These are phyloP conservation scores for Daboia siamensis DNA, from an alignment of 2,113 vertebrate genomes.

Conservation along the genomic window DNA sequence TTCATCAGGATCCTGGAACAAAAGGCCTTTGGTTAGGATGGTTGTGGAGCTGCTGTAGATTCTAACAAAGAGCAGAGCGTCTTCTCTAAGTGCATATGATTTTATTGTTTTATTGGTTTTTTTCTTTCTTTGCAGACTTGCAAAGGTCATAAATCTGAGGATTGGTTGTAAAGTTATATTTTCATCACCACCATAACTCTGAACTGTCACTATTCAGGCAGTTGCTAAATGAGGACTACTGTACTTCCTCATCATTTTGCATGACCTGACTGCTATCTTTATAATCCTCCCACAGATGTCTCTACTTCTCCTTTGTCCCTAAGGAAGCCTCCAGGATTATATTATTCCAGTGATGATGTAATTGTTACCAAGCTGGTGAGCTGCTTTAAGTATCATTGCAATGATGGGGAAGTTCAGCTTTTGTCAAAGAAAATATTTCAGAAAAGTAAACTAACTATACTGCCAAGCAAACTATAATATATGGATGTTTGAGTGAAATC, in stretches of 20 bases:
- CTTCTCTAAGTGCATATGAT: background rate
- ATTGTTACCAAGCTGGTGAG: background rate
- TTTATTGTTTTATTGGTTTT: background rate
- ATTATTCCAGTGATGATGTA: background rate
- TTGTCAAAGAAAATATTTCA: background rate
- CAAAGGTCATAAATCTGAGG: background rate
- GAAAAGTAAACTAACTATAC: background rate
- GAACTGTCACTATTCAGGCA: background rate
- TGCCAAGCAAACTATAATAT: background rate
- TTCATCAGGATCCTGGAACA: background rate
- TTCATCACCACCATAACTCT: background rate
- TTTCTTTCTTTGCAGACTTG: background rate
- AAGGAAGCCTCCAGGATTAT: background rate
- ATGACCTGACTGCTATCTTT: background rate
- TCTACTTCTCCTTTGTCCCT: background rate
- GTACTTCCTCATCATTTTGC: background rate
- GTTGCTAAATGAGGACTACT: background rate
- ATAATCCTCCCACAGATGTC: background rate
- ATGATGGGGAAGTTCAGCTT: background rate
- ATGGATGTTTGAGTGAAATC: background rate
- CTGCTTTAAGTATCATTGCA: background rate
- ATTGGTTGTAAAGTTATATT: background rate
- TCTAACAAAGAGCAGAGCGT: background rate
- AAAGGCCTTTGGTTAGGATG: background rate
- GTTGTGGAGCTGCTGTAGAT: background rate